A percentile compares a stretch with the other conserved stretches of the same genome.
Evolutionary conservation across 1,140 invertebrate genomes (phyloP).

Genomic region (Hylaeus volcanicus): DNA sequence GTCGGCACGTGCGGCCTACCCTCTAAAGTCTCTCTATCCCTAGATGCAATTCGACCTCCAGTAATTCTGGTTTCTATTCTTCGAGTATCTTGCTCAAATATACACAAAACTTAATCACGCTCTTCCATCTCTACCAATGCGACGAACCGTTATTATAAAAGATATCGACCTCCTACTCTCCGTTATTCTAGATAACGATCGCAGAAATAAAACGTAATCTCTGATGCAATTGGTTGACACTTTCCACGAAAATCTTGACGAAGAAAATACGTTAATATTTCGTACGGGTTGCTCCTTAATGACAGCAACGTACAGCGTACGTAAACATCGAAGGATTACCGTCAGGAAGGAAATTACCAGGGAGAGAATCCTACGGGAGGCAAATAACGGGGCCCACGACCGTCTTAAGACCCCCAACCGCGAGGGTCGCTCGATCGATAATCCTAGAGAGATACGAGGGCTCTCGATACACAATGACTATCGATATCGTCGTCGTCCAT

Average conservation of each 20-base stretch:
- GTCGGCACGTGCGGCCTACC: conserved; percentile 73
- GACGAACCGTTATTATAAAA: too few relatives aligned
- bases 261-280: too few relatives aligned
- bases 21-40: conserved; percentile 25
- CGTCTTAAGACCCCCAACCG: conserved; percentile 40
- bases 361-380: neutral
- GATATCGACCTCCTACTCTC: too few relatives aligned
- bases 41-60: conserved; percentile 36
- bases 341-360: neutral
- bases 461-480: conserved; percentile 52
- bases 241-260: too few relatives aligned
- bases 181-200: neutral
- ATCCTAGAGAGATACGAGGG: conserved; percentile 36
- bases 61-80: conserved; percentile 66
- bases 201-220: too few relatives aligned
- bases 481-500: conserved; percentile 53
- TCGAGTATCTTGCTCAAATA: conserved; percentile 28
- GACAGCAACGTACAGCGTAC: neutral
- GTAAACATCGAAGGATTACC: neutral
- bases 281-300: too few relatives aligned
- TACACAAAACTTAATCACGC: conserved; percentile 5
- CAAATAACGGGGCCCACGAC: conserved; percentile 3
- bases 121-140: neutral
- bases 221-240: too few relatives aligned
- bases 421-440: conserved; percentile 48